A percentile compares a stretch with the other conserved stretches of the same genome.
These are phyloP conservation scores for Ophraella communa DNA, from an alignment of 2,888 invertebrate genomes.

Conservation along the genomic window DNA sequence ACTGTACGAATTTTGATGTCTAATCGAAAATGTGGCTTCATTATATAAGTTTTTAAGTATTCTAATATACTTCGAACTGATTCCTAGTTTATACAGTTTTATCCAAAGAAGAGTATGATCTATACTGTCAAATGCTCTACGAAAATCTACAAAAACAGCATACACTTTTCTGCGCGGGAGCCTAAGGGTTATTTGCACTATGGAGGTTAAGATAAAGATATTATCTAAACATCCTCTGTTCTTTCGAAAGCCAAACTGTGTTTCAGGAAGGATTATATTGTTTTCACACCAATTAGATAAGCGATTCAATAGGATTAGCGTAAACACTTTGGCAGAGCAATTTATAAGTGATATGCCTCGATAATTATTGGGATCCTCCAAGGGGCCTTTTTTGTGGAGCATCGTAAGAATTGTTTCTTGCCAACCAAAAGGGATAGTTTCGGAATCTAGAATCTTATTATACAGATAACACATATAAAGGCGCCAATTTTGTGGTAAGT, in stretches of 20 bases:
- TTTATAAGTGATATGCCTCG: no score
- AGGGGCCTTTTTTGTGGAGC: no score
- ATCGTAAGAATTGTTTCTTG: no score
- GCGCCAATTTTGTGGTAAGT: no score
- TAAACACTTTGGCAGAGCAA: background rate
- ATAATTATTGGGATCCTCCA: no score
- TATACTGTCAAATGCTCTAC: background rate
- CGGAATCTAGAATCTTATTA: no score
- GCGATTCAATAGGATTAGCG: background rate
- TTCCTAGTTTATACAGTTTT: background rate
- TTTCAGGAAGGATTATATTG: background rate
- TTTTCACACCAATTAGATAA: background rate
- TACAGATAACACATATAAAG: no score
- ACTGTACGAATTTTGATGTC: no score
- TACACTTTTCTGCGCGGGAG: background rate
- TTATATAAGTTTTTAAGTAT: no score
- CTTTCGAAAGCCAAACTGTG: background rate
- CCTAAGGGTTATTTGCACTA: background rate
- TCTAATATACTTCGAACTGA: background rate
- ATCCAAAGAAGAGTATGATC: constrained; percentile 1
- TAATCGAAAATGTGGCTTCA: no score
- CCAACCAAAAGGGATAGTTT: no score
- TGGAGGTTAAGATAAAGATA: background rate
- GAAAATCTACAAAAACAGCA: no score
- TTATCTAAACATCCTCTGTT: background rate